Conservation (phyloP, 2,797 vertebrate genomes). For the Poecile montanus region DNA sequence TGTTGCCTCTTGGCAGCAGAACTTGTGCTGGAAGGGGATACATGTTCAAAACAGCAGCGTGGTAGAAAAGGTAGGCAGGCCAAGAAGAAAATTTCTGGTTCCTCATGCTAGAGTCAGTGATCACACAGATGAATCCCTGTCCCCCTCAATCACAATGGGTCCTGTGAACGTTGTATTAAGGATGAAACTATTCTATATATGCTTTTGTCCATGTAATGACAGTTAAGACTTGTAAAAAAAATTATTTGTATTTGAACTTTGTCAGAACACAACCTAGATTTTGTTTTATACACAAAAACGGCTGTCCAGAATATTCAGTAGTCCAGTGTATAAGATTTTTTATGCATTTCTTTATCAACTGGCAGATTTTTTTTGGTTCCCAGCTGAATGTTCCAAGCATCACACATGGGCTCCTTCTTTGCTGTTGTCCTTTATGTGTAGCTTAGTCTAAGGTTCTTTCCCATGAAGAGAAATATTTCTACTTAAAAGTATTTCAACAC, state of each 20-base stretch:
- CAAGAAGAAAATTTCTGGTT: not conserved
- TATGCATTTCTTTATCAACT: not conserved
- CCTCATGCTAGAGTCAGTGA: not conserved
- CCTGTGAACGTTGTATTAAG: not conserved
- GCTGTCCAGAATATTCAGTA: not conserved
- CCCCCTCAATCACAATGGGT: not conserved
- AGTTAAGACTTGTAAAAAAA: not conserved
- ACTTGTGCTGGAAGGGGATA: not conserved
- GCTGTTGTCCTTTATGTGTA: not conserved
- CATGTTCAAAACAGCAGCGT: not conserved
- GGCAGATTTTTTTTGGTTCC: not conserved
- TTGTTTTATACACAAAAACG: not conserved
- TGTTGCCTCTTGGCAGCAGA: not conserved
- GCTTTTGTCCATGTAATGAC: not conserved
- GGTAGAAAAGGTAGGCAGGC: not conserved
- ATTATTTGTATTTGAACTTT: not conserved
- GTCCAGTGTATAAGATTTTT: not conserved
- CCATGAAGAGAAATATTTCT: not conserved
- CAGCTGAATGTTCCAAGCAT: not conserved
- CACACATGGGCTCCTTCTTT: not conserved
- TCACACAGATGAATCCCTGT: not conserved
- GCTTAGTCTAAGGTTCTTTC: not conserved
- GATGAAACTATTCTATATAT: not conserved
- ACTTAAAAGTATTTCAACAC: not conserved
- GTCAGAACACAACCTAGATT: not conserved